Evolutionary conservation across 2,888 invertebrate species (phyloP), one percentile per base, ranked within the genome.

Genomic region (Gari tellinella): DNA sequence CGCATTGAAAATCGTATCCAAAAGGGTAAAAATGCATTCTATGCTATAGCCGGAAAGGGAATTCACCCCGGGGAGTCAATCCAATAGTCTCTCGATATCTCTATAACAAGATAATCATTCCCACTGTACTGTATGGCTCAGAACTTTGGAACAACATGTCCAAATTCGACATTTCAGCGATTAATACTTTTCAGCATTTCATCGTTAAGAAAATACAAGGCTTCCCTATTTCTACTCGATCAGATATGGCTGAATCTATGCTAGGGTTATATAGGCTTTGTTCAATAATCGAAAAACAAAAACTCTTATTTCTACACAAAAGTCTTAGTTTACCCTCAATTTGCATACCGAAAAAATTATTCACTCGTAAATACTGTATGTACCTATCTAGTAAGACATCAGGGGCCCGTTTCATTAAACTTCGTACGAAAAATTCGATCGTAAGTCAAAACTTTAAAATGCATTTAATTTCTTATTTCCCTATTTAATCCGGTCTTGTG

Each of bases 161-260:
- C 4, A 3, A 15, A 19, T 8, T 5, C 15, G 43, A 43, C 43
- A 43, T 43, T 8, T 8, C 4, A 8, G 19, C 15, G 5, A 43
- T 43, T 8, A 14, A 43, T 14, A 43, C 4, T 8, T 19, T 43
- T 5, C 43, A 43, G 14, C 43, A 43, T 43, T 43, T 5, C 14
- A 43, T 19, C 43, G 43, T 19, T 14, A 43, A 43, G 43, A 43
- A 43, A 43, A 43, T 43, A 17, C 43, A 43, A 14, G 43, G 43
- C 5, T 43, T 43, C 5, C 43, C 43, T 5, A 17, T 14, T 17
- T 43, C 15, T 19, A 14, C 15, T 5, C 5, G 43, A 14, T 43
- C 43, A 14, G 43, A 43, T 43, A 43, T 43, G 5, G n/a, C n/a
- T 8, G 43, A 43, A 43, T 43, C 43, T 8, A 43, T 43, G 43